Evolutionary conservation across 2,113 vertebrate genomes (phyloP).

Genomic region (Sander vitreus): DNA sequence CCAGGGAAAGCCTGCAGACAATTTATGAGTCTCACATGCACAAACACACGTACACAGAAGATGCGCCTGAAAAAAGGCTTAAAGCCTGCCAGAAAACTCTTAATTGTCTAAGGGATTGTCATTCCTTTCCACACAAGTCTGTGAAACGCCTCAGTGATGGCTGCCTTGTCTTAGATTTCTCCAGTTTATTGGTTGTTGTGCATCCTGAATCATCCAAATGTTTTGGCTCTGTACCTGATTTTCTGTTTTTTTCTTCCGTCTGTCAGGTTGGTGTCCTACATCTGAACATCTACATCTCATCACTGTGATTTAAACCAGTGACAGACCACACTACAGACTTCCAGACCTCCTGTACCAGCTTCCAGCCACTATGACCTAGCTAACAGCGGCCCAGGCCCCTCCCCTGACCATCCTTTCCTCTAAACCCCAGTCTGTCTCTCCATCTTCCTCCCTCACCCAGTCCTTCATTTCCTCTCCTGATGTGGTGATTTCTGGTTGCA

Average conservation of each 20-base stretch:
- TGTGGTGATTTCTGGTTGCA: slow-evolving; percentile 45
- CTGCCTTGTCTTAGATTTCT: neutral
- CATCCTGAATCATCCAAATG: slow-evolving; percentile 1
- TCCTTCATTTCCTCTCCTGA: slow-evolving; percentile 29
- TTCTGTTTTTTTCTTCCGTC: neutral
- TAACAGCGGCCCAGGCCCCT: slow-evolving; percentile 5
- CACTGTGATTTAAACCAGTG: slow-evolving; percentile 23
- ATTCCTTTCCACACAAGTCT: neutral
- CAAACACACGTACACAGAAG: slow-evolving; percentile 6
- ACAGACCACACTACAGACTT: slow-evolving; percentile 3
- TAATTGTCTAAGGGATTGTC: slow-evolving; percentile 20
- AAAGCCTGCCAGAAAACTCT: slow-evolving; percentile 24
- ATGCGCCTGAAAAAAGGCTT: slow-evolving; percentile 27
- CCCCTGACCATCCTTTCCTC: slow-evolving; percentile 53
- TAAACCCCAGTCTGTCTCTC: slow-evolving; percentile 31
- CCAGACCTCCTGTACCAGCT: neutral
- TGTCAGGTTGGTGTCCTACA: slow-evolving; percentile 42
- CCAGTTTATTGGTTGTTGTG: neutral
- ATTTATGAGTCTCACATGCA: slow-evolving; percentile 3
- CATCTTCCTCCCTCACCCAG: neutral
- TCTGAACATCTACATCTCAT: slow-evolving; percentile 19
- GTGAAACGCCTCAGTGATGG: neutral
- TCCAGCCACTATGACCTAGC: slow-evolving; percentile 75
- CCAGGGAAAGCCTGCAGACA: slow-evolving; percentile 34
- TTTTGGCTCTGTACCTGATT: slow-evolving; percentile 33